These are phyloP conservation scores for Pomatostomus ruficeps DNA, from an alignment of 2,113 vertebrate species.

Conservation along the genomic window DNA sequence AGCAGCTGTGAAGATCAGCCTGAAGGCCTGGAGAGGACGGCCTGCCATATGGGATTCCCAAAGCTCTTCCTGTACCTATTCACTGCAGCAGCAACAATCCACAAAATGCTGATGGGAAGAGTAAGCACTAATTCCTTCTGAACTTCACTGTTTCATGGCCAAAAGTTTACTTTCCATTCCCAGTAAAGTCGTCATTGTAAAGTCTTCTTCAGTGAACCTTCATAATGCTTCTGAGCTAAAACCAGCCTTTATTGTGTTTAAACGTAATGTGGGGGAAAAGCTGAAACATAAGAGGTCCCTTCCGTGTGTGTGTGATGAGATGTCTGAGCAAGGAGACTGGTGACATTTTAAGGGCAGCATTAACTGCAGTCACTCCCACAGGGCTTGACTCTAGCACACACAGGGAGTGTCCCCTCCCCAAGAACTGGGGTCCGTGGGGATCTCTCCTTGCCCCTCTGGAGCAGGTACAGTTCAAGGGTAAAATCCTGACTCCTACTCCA, in stretches of 20 bases:
- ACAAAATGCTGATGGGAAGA: constrained; percentile 23
- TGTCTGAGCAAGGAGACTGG: not conserved
- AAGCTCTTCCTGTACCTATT: not conserved
- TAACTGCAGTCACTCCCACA: not conserved
- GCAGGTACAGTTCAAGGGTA: not conserved
- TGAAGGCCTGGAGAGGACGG: not conserved
- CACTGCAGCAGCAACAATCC: not conserved
- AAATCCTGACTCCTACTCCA: not conserved
- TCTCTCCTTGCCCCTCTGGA: not conserved
- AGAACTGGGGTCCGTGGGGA: accelerated
- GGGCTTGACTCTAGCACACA: not conserved
- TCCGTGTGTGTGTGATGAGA: not conserved
- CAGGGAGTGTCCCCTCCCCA: not conserved
- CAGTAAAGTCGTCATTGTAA: not conserved
- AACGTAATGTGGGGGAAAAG: accelerated
- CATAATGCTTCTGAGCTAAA: not conserved
- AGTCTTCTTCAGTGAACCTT: not conserved
- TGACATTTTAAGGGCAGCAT: not conserved
- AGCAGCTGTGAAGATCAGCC: constrained; percentile 40
- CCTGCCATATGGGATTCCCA: constrained; percentile 29
- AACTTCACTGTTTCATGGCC: not conserved
- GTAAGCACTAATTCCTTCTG: not conserved
- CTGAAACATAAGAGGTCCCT: not conserved
- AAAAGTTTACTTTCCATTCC: not conserved
- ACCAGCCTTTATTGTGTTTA: not conserved